Evolutionary conservation across 64 coral and sea anemone genomes (phyloP), one percentile per base, ranked within the genome.

Genomic region (Actinia equina): DNA sequence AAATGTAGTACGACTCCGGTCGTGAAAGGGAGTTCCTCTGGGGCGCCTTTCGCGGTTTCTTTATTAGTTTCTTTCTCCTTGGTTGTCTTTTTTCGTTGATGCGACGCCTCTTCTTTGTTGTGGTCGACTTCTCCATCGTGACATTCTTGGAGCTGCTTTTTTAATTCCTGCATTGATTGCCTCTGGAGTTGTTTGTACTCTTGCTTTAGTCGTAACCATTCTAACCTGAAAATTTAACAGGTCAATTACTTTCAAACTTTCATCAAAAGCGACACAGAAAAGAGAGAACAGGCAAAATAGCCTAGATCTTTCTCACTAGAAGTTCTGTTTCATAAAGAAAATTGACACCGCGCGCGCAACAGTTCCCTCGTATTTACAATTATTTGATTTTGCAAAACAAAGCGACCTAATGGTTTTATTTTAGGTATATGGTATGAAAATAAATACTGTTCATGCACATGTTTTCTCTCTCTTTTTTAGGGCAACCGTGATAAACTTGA

Each of bases 1-100:
- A 95, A 99, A 44, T 93, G 94, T 45, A 99, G 87, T 26, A 99
- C 86, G 46, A 99, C 97, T 80, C 90, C 97, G 4, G 90, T 91
- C 25, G 83, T 88, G 62, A 90, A 93, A 49, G 93, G 88, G 1
- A 99, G 86, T 80, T 82, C 63, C 88, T 92, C 79, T 52, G 80
- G 80, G 53, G 30, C n/a, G 19, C 23, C 44, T 51, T 60, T 85
- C 8, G 11, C 13, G n/a, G 83, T 43, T 2, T 44, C 19, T 79
- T 77, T 79, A 44, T 51, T 41, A 30, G 69, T 25, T 74, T 26
- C 64, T 87, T 79, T 90, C 1, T 6, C 64, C 81, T 84, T 77
- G 55, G 43, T 79, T 44, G 43, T 2, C 19, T 84, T 85, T 37
- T 90, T 83, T 82, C 19, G 18, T 65, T 65, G 62, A 10, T 20